Percentiles rank a stretch among this genome's conserved stretches.
Conservation (phyloP, 2,888 invertebrate species). For the Callinectes sapidus region DNA sequence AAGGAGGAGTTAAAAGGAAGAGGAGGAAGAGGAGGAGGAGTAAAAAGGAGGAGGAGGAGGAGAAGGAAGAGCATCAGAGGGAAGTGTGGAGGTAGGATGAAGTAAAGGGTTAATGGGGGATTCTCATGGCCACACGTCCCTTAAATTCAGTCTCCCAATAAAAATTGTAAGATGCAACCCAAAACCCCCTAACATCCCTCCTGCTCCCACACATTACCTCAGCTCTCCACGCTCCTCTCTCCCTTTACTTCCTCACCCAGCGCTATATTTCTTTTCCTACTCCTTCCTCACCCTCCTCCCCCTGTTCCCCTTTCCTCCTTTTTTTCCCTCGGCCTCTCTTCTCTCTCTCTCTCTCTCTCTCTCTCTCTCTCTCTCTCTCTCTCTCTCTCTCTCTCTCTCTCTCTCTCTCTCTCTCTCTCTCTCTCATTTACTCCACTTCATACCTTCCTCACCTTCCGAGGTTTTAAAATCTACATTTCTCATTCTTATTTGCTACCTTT, state of each 20-base stretch:
- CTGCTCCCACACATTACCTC: neutral
- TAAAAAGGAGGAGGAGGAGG: too few species aligned
- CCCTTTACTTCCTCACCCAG: neutral
- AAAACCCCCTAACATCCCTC: neutral
- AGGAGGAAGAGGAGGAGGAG: too few species aligned
- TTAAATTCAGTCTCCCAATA: neutral
- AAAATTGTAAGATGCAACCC: constrained; percentile 14
- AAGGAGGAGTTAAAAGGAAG: too few species aligned
- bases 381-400: constrained; percentile 31
- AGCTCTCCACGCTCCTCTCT: neutral
- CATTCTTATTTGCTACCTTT: neutral
- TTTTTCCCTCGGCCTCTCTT: too few species aligned
- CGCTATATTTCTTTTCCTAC: neutral
- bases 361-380: too few species aligned
- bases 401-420: constrained; percentile 34
- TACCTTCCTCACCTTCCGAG: neutral
- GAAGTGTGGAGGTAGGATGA: too few species aligned
- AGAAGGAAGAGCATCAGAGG: too few species aligned
- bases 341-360: too few species aligned
- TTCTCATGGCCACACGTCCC: constrained; percentile 19
- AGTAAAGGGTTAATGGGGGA: neutral
- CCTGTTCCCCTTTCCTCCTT: too few species aligned
- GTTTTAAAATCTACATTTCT: neutral
- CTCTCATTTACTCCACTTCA: neutral
- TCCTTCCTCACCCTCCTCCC: neutral